These are phyloP conservation scores for Platanista minor DNA, from an alignment of 2,113 vertebrate genomes.

Conservation along the genomic window DNA sequence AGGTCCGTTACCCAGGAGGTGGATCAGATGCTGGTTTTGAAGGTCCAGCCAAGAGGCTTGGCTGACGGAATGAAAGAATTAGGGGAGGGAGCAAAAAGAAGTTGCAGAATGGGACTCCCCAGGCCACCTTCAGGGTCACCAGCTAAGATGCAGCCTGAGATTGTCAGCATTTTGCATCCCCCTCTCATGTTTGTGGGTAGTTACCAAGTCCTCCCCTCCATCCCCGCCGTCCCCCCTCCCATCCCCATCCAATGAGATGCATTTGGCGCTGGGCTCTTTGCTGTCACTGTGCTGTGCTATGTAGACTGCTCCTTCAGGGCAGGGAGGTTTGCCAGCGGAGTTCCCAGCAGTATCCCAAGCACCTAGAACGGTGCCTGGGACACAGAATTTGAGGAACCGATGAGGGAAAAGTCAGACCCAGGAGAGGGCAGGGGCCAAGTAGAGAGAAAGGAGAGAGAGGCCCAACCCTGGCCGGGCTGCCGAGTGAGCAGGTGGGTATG, in stretches of 20 bases:
- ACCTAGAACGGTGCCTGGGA: background rate
- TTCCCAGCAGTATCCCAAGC: background rate
- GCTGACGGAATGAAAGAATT: background rate
- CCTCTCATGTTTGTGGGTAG: background rate
- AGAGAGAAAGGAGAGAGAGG: background rate
- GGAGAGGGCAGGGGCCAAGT: background rate
- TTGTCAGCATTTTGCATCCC: background rate
- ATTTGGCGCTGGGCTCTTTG: background rate
- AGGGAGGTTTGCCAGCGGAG: background rate
- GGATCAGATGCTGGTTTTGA: background rate
- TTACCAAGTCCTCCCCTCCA: background rate
- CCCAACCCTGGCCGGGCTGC: background rate
- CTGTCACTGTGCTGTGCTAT: background rate
- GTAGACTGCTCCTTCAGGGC: fast-evolving
- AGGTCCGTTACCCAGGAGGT: background rate
- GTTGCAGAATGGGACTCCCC: background rate
- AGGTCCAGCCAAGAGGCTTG: background rate
- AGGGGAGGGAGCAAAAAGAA: background rate
- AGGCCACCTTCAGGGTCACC: background rate
- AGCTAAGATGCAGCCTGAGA: background rate
- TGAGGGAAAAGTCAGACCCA: background rate
- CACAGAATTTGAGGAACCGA: background rate
- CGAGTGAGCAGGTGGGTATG: background rate
- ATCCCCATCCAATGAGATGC: background rate
- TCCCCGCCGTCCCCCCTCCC: background rate